Base-by-base conservation (phyloP, 2,888 invertebrate species). In the Beris morrisii region DNA sequence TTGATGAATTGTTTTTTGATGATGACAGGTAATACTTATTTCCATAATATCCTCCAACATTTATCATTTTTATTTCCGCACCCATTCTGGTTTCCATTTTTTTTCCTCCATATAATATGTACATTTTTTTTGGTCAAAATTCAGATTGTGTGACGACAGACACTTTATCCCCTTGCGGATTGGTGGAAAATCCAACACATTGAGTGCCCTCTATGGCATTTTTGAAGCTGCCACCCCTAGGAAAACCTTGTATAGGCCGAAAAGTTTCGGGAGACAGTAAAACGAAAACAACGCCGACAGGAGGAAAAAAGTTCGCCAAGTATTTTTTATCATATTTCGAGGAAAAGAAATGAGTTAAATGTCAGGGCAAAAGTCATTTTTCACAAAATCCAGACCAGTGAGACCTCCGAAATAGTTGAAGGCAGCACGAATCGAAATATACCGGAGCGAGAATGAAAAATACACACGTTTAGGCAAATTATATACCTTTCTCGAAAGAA, bases 381-480 rank as follows among this genome's bases (percentile, higher is more conserved):
- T 59, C 54, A 66, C 54, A 69, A 68, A 70, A 56, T 28, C 15
- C 15, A 45, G 55, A 65, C 55, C 22, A 45, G 54, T 31, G 13
- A 68, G 70, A 70, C 68, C 66, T 71, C 68, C 53, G 71, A 73
- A 73, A 72, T 73, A 73, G 73, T 69, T 72, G 69, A 71, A 73
- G 71, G 73, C 70, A 73, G 38, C 38, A 38, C 38, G 38, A 38
- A 38, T 38, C 7, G 70, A 70, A 73, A 56, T 5, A 72, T 71
- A 72, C 71, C 72, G 72, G 72, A 72, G 70, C 71, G 67, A 72
- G 70, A 69, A 75, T 75, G 75, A 77, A 78, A 79, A 79, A 78
- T 77, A 78, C 75, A 73, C 72, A 72, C 77, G 78, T 79, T 79
- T 78, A 78, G 76, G 77, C 75, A 79, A 79, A 79, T 79, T 79